phyloP scores from a whole-genome alignment of 1,140 invertebrate genomes.

The Triops longicaudatus region DNA sequence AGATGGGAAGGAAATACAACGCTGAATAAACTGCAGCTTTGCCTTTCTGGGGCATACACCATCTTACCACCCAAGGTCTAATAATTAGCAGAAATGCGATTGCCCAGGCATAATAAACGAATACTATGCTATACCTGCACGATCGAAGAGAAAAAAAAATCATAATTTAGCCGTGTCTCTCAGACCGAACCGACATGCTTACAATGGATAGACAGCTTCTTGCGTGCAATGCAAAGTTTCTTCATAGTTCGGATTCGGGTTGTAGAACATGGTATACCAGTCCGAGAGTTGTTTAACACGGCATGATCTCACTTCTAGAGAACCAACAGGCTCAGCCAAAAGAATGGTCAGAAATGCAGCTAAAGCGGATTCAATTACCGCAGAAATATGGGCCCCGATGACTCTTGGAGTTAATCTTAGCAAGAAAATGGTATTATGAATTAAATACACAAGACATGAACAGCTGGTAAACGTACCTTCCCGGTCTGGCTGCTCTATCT shows the following conservation, averaged over 20 bases:
- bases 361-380: constrained; percentile 64
- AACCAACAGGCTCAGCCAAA: constrained; percentile 65
- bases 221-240: constrained; percentile 84
- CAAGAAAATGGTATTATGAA: constrained; percentile 32
- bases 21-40: constrained; percentile 76
- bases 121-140: constrained; percentile 84
- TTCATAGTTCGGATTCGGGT: constrained; percentile 86
- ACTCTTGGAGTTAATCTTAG: constrained; percentile 59
- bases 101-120: constrained; percentile 81
- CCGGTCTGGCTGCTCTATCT: background rate
- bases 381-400: constrained; percentile 61
- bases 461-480: background rate
- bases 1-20: constrained; percentile 85
- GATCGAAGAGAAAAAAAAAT: constrained; percentile 32
- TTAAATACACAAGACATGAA: background rate
- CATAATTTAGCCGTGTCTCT: constrained; percentile 19
- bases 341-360: constrained; percentile 66
- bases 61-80: constrained; percentile 57
- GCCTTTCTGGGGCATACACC: constrained; percentile 54
- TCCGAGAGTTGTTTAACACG: constrained; percentile 68
- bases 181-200: constrained; percentile 43
- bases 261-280: constrained; percentile 92
- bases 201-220: constrained; percentile 94
- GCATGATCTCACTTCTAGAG: constrained; percentile 65
- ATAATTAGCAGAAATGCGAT: constrained; percentile 70